Conservation (phyloP, 2,797 vertebrate genomes). For the Tapirus indicus region DNA sequence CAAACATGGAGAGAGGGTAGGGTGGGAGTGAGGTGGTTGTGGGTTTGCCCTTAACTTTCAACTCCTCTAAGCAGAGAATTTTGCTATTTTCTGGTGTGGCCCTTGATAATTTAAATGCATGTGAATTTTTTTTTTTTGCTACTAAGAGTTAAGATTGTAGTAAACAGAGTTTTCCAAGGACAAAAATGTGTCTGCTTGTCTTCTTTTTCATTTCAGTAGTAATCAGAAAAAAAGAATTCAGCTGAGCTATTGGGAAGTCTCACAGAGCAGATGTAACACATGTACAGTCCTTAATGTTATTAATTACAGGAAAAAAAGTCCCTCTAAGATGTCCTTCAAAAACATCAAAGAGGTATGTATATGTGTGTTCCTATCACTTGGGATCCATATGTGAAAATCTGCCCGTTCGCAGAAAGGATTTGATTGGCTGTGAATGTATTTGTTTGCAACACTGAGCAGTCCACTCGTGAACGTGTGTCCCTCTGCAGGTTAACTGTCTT, state of each 20-base stretch:
- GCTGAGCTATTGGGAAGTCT: background rate
- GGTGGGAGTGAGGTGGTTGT: background rate
- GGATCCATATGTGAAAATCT: slow-evolving; percentile 15
- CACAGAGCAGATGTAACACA: background rate
- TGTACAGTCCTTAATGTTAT: background rate
- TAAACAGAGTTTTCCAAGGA: slow-evolving; percentile 39
- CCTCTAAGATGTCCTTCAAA: background rate
- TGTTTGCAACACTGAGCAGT: background rate
- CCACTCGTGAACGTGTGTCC: background rate
- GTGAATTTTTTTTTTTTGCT: slow-evolving; percentile 37
- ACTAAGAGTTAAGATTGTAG: background rate
- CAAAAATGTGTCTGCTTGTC: slow-evolving; percentile 30
- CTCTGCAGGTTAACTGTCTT: background rate
- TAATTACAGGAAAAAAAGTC: background rate
- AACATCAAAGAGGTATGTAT: background rate
- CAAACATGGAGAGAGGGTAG: background rate
- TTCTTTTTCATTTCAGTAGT: slow-evolving; percentile 39
- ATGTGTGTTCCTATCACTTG: background rate
- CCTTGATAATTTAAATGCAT: background rate
- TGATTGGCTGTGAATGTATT: background rate
- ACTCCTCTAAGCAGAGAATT: background rate
- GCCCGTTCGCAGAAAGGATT: background rate
- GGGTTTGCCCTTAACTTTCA: background rate
- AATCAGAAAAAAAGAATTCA: background rate
- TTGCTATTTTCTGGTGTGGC: background rate